Evolutionary conservation across 2,113 vertebrate species (phyloP).

Genomic region (Apus apus): DNA sequence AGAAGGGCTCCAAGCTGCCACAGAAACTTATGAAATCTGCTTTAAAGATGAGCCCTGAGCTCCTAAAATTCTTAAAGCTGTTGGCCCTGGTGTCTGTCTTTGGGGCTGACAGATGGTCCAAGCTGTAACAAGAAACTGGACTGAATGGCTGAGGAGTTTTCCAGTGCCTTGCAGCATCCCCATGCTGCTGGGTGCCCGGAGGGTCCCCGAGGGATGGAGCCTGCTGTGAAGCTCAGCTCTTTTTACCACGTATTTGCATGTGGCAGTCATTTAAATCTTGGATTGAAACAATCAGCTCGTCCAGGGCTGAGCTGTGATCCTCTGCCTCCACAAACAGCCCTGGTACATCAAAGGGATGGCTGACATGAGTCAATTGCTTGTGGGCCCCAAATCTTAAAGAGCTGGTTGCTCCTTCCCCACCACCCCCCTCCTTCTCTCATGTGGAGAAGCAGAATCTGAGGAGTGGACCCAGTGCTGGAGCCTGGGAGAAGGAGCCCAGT

Average conservation of each 20-base stretch:
- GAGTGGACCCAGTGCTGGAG: background rate
- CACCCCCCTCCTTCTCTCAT: background rate
- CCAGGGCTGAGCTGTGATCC: background rate
- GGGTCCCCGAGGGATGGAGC: background rate
- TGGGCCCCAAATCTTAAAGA: background rate
- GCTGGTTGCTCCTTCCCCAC: background rate
- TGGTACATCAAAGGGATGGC: background rate
- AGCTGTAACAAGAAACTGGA: rapidly evolving
- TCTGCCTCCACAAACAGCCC: conserved; percentile 36
- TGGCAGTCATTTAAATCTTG: conserved; percentile 57
- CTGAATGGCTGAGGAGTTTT: background rate
- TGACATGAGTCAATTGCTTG: background rate
- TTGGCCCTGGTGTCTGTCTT: rapidly evolving
- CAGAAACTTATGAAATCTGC: background rate
- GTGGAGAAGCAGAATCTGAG: background rate
- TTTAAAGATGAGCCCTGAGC: background rate
- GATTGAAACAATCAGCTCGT: conserved; percentile 62
- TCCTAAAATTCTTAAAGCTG: background rate
- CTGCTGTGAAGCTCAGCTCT: background rate
- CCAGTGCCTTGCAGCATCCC: background rate
- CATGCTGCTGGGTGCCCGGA: background rate
- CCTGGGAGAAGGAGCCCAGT: rapidly evolving
- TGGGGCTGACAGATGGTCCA: rapidly evolving
- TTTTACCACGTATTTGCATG: background rate
- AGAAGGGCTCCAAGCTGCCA: background rate